These are phyloP conservation scores for Linnaemya tessellans DNA, from an alignment of 2,888 invertebrate species.

Conservation along the genomic window DNA sequence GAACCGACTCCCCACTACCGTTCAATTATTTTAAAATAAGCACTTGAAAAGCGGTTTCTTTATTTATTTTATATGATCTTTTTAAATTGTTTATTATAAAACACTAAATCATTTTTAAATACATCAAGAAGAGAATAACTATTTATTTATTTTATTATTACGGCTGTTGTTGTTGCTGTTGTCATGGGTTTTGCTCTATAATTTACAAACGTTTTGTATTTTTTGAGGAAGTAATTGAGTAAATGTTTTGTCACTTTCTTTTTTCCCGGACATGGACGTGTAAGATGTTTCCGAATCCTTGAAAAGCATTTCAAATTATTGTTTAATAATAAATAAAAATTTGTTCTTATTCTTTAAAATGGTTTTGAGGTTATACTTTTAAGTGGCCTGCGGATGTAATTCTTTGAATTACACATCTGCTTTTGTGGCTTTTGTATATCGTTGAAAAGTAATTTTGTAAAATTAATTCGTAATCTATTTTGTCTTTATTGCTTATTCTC, in stretches of 20 bases:
- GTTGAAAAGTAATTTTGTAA: too few relatives aligned
- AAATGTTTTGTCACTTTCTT: conserved; percentile 68
- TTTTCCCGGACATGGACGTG: conserved; percentile 50
- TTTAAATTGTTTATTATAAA: conserved; percentile 50
- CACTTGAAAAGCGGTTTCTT: conserved; percentile 60
- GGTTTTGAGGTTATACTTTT: conserved; percentile 5
- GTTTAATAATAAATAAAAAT: conserved; percentile 45
- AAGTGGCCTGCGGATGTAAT: conserved; percentile 32
- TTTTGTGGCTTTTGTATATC: background rate
- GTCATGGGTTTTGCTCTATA: background rate
- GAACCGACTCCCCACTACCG: conserved; percentile 33
- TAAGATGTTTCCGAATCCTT: background rate
- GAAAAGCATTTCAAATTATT: conserved; percentile 48
- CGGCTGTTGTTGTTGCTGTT: background rate
- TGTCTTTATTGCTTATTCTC: too few relatives aligned
- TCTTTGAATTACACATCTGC: conserved; percentile 33
- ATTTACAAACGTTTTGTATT: conserved; percentile 26
- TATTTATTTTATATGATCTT: conserved; percentile 18
- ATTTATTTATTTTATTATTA: background rate
- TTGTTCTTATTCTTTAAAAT: background rate
- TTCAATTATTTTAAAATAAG: conserved; percentile 38
- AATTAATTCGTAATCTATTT: too few relatives aligned
- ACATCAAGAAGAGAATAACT: conserved; percentile 8
- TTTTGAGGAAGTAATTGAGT: conserved; percentile 61
- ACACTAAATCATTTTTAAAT: conserved; percentile 69